Base-by-base conservation (phyloP, 2,888 invertebrate genomes). In the Apocheima hispidaria region DNA sequence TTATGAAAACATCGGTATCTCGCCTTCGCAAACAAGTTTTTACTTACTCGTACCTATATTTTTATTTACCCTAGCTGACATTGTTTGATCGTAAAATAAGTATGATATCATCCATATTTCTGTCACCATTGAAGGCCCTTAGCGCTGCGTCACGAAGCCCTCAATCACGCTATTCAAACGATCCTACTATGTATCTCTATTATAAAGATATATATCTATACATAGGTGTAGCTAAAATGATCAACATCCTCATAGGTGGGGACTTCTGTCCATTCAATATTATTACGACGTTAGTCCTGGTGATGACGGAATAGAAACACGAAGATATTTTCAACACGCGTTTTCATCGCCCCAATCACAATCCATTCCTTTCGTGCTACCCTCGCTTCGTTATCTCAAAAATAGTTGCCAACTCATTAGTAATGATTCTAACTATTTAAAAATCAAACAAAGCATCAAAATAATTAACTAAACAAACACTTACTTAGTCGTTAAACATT, bases 41-140 rank as follows among this genome's bases (percentile, higher is more conserved):
- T 1, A 9, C 10, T 35, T 33, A 30, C 1, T 1, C 10, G 40
- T 33, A 30, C 1, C 1, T 33, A 49, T 50, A 28, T 65, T 59
- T 60, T 68, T 65, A 65, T 65, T 64, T 63, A 58, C 56, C 40
- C 21, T 66, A 51, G 33, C 59, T 63, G 71, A 71, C 70, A 69
- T 68, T 70, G 69, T 70, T 69, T 67, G 58, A 59, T 61, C 51
- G 64, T 67, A 60, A 52, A 61, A 52, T 60, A 75, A 61, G 53
- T 60, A 75, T 83, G 83, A 83, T 73, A 77, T 83, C 83, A 83
- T 78, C 74, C 48, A 64, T 65, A 69, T 69, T 71, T 74, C 66
- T 66, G 71, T 71, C 69, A 50, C 58, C 50, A 56, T 49, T 57
- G 76, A 77, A 79, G 74, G 77, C 55, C 56, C 43, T 63, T 57